Evolutionary conservation across 2,797 vertebrate genomes (phyloP), one percentile per base, ranked within the genome.

Genomic region (Amphiprion clarkii): DNA sequence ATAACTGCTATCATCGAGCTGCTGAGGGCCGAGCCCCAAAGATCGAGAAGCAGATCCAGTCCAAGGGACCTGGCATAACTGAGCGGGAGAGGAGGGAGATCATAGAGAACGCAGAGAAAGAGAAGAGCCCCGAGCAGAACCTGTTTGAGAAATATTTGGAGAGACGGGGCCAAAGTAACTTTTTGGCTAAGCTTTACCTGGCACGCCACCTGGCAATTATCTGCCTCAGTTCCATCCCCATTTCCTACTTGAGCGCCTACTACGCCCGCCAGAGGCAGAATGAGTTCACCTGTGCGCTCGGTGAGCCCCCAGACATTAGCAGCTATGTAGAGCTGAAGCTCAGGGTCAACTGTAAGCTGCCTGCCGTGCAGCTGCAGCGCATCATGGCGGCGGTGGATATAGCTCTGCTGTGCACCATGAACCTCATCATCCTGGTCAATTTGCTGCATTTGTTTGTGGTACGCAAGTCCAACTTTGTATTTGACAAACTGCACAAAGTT

Each of bases 21-120:
- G 98, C 98, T 1, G 98, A 99, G 91, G 98, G 98, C 53, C 94
- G 98, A 3, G 98, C 98, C 4, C 98, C 98, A 40, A 99, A 99
- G 94, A 99, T 99, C n/a, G 98, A 99, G 90, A 99, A 99, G 92
- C 98, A 99, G 94, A 99, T 99, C 88, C 98, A 99, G 74, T 99
- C 97, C 82, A 99, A 99, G 91, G 98, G 98, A n/a, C 97, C 98
- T 0, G 97, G 97, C 54, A 99, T 99, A 84, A 99, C 96, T 0
- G 98, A 99, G 90, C 93, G 95, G 4, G 98, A 99, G 87, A 95
- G 95, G 77, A 93, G 98, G 6, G 98, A 99, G 93, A 99, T 99
- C 81, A 99, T 99, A 81, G 98, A 99, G 92, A 99, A 99, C 0
- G 98, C 98, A 0, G 98, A 99, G 87, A 99, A 99, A 90, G 98